Base-by-base conservation (phyloP, 1,140 invertebrate species). In the Trichonephila clavipes region DNA sequence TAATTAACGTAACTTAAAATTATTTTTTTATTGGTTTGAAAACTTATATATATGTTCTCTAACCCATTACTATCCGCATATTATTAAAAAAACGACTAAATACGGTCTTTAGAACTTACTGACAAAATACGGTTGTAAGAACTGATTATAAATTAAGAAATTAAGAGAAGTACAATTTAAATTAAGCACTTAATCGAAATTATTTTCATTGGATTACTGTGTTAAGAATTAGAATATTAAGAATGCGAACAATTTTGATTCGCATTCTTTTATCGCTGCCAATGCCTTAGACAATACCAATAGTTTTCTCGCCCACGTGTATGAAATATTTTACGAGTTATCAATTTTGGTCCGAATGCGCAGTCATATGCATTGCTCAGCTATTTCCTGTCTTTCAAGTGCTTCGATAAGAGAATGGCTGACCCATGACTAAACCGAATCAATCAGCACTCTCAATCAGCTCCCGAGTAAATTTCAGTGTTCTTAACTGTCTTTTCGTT, bases 391-490 rank as follows among this genome's bases (percentile, higher is more conserved):
- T 40, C 28, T 28, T 77, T 77, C 16, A 77, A 77, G 72, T 77
- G 28, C 34, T 18, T 28, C 28, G 72, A 77, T 77, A 77, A 77
- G 10, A 77, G 34, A 77, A 40, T 34, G 72, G 69, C n/a, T n/a
- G n/a, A 40, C 16, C 18, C 24, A 72, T 77, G 72, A 77, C 72
- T 77, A 77, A 77, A 28, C 18, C 72, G 28, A 77, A 77, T 77
- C 72, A 77, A 77, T 77, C 72, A 34, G 34, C 72, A 40, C 72
- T 40, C 34, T 34, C 72, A 77, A 77, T 77, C 72, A 34, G 72
- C 72, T 77, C 4, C 24, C 40, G 72, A 77, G n/a, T 14, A 28
- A 24, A 69, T 12, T 69, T 69, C 24, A 69, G 28, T 77, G 24
- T 18, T 40, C 28, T 40, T 77, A 40, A 77, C 16, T 77, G 72